Evolutionary conservation across 2,888 invertebrate genomes (phyloP).

Genomic region (Salticus scenicus): DNA sequence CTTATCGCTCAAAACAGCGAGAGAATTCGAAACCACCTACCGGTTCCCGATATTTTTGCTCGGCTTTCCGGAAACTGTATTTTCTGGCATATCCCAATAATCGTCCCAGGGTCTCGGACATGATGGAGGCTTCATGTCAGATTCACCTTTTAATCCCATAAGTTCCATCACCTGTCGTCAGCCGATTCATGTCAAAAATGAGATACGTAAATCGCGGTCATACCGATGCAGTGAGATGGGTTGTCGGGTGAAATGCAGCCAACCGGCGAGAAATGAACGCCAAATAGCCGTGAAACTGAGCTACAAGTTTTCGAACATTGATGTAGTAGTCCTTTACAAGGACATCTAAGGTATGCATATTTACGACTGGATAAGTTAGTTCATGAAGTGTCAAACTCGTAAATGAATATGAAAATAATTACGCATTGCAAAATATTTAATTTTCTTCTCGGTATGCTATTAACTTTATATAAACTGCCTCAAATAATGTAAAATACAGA

Average conservation of each 20-base stretch:
- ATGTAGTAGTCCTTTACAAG: constrained; percentile 17
- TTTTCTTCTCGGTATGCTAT: too few species aligned
- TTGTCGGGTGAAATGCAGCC: constrained; percentile 19
- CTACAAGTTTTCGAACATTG: background rate
- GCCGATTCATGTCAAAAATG: constrained; percentile 3
- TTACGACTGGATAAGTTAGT: background rate
- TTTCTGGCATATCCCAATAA: constrained; percentile 67
- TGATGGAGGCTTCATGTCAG: constrained; percentile 24
- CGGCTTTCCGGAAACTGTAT: constrained; percentile 63
- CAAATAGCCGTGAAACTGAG: constrained; percentile 28
- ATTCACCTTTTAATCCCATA: background rate
- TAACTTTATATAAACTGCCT: too few species aligned
- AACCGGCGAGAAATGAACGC: constrained; percentile 43
- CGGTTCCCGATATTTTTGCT: constrained; percentile 25
- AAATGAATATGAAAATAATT: too few species aligned
- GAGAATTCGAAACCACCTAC: constrained; percentile 52
- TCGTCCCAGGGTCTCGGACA: constrained; percentile 66
- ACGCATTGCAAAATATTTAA: too few species aligned
- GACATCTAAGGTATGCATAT: background rate
- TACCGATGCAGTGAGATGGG: constrained; percentile 14
- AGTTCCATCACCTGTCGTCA: background rate
- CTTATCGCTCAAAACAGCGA: background rate
- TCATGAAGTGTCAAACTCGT: background rate
- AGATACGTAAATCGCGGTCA: constrained; percentile 15
- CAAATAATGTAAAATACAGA: too few species aligned